Percentiles rank a stretch among this genome's conserved stretches.
Evolutionary conservation across 1,140 invertebrate species (phyloP).

Genomic region (Meloidogyne chitwoodi): DNA sequence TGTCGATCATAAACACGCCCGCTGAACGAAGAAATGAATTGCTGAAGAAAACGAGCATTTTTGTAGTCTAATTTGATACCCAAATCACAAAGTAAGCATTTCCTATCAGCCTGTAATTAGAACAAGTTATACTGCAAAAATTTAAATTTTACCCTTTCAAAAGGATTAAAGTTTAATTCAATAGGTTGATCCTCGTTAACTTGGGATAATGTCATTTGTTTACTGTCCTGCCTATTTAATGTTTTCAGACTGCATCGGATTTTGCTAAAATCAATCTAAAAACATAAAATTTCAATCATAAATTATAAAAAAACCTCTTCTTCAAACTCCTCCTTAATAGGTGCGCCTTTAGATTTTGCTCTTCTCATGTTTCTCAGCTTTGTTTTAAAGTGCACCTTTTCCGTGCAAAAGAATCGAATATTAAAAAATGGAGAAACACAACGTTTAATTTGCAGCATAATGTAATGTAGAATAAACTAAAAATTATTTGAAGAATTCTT

Average conservation of each 20-base stretch:
- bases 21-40: conserved; percentile 86
- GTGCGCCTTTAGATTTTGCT: not conserved
- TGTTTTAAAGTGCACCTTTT: not conserved
- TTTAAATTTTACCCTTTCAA: conserved; percentile 64
- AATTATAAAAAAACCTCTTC: not conserved
- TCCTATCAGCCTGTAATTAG: conserved; percentile 63
- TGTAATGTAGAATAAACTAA: not conserved
- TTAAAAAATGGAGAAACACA: not conserved
- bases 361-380: not conserved
- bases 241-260: not conserved
- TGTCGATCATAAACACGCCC: conserved; percentile 80
- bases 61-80: conserved; percentile 80
- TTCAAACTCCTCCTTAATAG: not conserved
- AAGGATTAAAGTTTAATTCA: conserved; percentile 76
- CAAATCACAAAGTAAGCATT: conserved; percentile 82
- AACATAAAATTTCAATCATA: no score
- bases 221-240: not conserved
- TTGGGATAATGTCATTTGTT: not conserved
- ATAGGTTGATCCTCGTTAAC: conserved; percentile 62
- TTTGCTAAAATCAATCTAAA: not conserved
- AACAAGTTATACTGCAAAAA: not conserved
- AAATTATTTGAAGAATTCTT: not conserved
- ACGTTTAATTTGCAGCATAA: not conserved
- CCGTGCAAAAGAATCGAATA: not conserved
- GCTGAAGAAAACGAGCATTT: conserved; percentile 81